Evolutionary conservation across 2,113 vertebrate species (phyloP), one percentile per base, ranked within the genome.

Genomic region (Vireo altiloquus): DNA sequence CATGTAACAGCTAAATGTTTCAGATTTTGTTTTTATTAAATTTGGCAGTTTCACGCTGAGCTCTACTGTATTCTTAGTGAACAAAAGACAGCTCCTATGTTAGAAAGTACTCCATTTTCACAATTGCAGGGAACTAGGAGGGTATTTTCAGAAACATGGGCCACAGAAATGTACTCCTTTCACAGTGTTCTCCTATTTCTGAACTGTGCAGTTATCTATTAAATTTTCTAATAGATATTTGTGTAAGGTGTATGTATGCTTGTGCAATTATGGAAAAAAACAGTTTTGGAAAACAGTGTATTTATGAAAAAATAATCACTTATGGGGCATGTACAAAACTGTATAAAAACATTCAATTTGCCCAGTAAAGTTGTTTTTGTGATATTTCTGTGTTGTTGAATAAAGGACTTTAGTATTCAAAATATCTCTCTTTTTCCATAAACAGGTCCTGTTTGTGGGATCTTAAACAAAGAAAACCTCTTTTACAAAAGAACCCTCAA

Each of bases 301-400:
- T 98, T 98, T 98, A 98, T 98, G 97, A 97, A 97, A 98, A 97
- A 97, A 97, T 95, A 98, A 98, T 98, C 97, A 98, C 97, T 97
- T 98, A 98, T 97, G 98, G 98, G 98, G 98, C 98, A 98, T 98
- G 98, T 98, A 98, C 97, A 98, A 98, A 98, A 98, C 95, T 98
- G 98, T 98, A 98, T 98, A 98, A 98, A 98, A 98, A 97, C 97
- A 97, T 98, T 97, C 97, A 91, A 96, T 97, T 98, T 98, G 98
- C 98, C 98, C 98, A 97, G 98, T 98, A 98, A 98, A 98, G 95
- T 98, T 98, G 98, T 98, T 98, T 98, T 98, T 98, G 98, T 98
- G 98, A 98, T 98, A 98, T 98, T 98, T 98, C 98, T 98, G 98
- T 98, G 98, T 98, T 98, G 98, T 98, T 98, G 97, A 98, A 98